Conservation (phyloP, 92 coral and sea anemone species). For the Porites lobata region DNA sequence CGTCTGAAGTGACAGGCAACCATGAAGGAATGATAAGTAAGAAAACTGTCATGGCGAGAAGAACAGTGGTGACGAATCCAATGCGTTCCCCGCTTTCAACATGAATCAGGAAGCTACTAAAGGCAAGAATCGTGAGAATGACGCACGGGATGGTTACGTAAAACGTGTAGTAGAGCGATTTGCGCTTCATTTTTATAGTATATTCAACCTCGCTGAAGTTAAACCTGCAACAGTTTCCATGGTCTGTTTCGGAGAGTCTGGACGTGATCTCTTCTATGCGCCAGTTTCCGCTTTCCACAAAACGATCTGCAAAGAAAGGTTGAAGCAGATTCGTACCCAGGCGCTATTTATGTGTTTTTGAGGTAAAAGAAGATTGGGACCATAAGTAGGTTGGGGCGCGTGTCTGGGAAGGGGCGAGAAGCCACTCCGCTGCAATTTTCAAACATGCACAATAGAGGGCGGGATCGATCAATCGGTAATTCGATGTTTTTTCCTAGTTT, state of each 20-base stretch:
- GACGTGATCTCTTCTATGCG: conserved; percentile 22
- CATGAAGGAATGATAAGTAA: conserved; percentile 70
- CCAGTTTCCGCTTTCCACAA: conserved; percentile 79
- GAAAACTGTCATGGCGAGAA: conserved; percentile 88
- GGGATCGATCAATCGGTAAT: too few relatives aligned
- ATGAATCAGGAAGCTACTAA: conserved; percentile 82
- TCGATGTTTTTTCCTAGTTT: too few relatives aligned
- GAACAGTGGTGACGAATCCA: conserved; percentile 87
- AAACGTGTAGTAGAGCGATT: conserved; percentile 65
- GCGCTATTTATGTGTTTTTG: too few relatives aligned
- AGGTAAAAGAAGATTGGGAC: too few relatives aligned
- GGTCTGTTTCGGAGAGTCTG: not conserved
- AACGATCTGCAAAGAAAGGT: conserved; percentile 47
- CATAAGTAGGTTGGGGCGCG: too few relatives aligned
- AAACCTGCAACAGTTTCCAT: conserved; percentile 75
- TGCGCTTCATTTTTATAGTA: conserved; percentile 58
- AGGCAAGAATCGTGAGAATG: conserved; percentile 64
- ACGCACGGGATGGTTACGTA: conserved; percentile 74
- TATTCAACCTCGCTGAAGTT: conserved; percentile 57
- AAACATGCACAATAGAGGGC: too few relatives aligned
- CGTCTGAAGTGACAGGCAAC: conserved; percentile 75
- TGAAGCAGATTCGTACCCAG: not conserved
- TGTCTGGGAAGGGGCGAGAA: too few relatives aligned
- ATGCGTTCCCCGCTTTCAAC: conserved; percentile 89
- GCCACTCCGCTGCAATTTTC: too few relatives aligned